Evolutionary conservation across 2,113 vertebrate species (phyloP), one percentile per base, ranked within the genome.

Genomic region (Chaetura pelagica): DNA sequence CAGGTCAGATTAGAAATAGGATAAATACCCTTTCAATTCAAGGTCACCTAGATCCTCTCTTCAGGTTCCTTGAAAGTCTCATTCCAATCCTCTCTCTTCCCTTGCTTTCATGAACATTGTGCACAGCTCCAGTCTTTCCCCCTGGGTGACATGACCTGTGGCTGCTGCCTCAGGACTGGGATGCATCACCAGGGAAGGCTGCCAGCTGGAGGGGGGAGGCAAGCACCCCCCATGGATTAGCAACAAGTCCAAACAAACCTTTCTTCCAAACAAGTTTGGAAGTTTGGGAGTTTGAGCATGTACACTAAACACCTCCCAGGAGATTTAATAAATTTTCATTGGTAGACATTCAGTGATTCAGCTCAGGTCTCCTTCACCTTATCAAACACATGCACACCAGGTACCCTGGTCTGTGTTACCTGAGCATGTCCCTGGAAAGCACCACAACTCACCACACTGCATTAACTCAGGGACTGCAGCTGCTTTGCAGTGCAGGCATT

Each of bases 71-170:
- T 75, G 80, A 61, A 81, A 52, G 38, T 20, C 46, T 16, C 12
- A 2, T 34, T 57, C 46, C 67, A 12, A 1, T 30, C 38, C 64
- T 17, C 49, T 57, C 52, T 72, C 54, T 40, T 76, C 32, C 69
- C 66, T 32, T 1, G 32, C 54, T 21, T 0, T 7, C 0, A 0
- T 11, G 35, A 73, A n/a, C 0, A 0, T 11, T 59, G 55, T 42
- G 84, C 66, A 14, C 20, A 48, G 77, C 80, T 14, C n/a, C 15
- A 24, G 26, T 64, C 73, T 46, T 48, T 67, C 54, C 63, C 92
- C 42, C 0, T 4, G 71, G 72, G 58, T 22, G 72, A 34, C 27
- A 8, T 8, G 72, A 44, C 55, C 51, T 32, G 57, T 32, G 14
- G 5, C 24, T 35, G 44, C 48, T 75, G 68, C 79, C 85, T 68